phyloP scores from a whole-genome alignment of 2,113 vertebrate genomes.

The Pelodiscus sinensis region DNA sequence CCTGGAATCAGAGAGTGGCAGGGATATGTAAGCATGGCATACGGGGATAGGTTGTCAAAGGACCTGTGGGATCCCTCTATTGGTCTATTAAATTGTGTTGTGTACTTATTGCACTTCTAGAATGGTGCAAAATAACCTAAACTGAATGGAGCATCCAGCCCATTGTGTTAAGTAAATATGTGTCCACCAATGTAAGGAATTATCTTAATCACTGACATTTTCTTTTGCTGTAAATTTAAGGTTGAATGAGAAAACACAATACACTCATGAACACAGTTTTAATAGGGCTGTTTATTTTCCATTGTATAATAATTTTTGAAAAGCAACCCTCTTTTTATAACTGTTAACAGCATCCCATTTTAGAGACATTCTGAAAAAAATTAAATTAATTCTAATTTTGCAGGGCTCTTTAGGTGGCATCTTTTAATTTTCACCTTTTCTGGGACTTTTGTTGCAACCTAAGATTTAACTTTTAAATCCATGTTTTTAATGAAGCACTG shows the following conservation, averaged over 20 bases:
- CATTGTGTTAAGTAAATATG: rapidly evolving
- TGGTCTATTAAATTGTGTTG: background rate
- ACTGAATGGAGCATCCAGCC: background rate
- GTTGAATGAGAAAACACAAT: rapidly evolving
- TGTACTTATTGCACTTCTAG: background rate
- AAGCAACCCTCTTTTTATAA: background rate
- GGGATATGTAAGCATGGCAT: background rate
- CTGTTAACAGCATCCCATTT: background rate
- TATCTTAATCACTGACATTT: background rate
- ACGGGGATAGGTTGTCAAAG: background rate
- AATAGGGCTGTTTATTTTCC: background rate
- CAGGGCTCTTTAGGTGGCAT: constrained; percentile 55
- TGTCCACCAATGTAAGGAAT: background rate
- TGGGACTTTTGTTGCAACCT: constrained; percentile 55
- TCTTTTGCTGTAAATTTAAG: background rate
- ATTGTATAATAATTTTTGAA: constrained; percentile 8
- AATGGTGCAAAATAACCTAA: background rate
- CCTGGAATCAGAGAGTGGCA: rapidly evolving
- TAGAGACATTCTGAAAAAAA: background rate
- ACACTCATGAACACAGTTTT: background rate
- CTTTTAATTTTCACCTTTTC: constrained; percentile 72
- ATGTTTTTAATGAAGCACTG: constrained; percentile 71
- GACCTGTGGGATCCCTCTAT: background rate
- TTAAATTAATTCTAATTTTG: constrained; percentile 62
- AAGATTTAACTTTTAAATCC: constrained; percentile 71